These are phyloP conservation scores for Colletes latitarsis DNA, from an alignment of 1,140 invertebrate genomes.

Conservation along the genomic window DNA sequence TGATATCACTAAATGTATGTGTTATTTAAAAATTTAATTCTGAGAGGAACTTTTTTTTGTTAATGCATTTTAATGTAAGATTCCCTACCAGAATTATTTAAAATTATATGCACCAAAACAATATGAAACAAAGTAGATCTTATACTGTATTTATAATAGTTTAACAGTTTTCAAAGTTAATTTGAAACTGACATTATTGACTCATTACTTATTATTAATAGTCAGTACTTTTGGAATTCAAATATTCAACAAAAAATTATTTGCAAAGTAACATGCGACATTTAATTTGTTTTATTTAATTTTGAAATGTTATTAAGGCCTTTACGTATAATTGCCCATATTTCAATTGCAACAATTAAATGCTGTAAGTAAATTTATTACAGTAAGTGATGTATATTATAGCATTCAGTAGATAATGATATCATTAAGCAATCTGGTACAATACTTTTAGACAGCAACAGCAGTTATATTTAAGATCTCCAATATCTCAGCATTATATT, in stretches of 20 bases:
- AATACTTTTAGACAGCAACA: constrained; percentile 51
- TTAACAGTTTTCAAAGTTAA: constrained; percentile 30
- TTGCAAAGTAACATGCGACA: constrained; percentile 7
- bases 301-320: constrained; percentile 55
- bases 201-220: constrained; percentile 24
- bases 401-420: constrained; percentile 55
- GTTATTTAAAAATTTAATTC: constrained; percentile 24
- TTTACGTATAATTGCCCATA: constrained; percentile 55
- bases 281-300: constrained; percentile 35
- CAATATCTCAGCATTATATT: constrained; percentile 65
- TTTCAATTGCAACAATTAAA: constrained; percentile 50
- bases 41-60: constrained; percentile 41
- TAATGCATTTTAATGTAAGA: constrained; percentile 47
- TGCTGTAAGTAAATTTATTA: constrained; percentile 60
- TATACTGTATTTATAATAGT: constrained; percentile 43
- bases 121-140: constrained; percentile 32
- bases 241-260: constrained; percentile 18
- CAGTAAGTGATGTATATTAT: constrained; percentile 65
- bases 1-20: constrained; percentile 72
- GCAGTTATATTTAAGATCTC: constrained; percentile 56
- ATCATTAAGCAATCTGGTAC: constrained; percentile 47
- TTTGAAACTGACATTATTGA: constrained; percentile 27
- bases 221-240: constrained; percentile 6
- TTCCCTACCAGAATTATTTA: constrained; percentile 31
- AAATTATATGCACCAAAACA: constrained; percentile 26